Evolutionary conservation across 2,888 invertebrate species (phyloP).

Genomic region (Scaptomyza flava): DNA sequence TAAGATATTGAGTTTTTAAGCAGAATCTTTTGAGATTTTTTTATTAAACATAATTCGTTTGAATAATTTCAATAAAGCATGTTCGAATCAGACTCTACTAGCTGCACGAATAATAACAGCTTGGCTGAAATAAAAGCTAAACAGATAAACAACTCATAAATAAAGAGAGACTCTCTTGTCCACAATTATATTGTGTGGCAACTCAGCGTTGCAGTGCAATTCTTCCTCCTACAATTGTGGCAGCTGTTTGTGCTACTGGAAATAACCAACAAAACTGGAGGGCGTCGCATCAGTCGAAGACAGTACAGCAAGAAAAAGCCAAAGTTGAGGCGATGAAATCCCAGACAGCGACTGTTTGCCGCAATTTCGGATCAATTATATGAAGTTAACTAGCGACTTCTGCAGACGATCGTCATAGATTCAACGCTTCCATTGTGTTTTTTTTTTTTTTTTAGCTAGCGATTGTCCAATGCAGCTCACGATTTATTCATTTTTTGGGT

Average conservation of each 20-base stretch:
- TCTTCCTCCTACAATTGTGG: constrained; percentile 49
- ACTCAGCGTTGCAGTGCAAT: constrained; percentile 38
- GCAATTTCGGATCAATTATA: constrained; percentile 73
- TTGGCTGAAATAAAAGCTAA: neutral
- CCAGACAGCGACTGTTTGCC: constrained; percentile 46
- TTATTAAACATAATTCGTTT: too few species aligned
- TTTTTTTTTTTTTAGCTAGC: constrained; percentile 12
- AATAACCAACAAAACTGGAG: constrained; percentile 10
- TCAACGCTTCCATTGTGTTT: constrained; percentile 47
- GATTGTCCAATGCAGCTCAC: constrained; percentile 62
- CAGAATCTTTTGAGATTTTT: too few species aligned
- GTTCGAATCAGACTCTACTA: neutral
- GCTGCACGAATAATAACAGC: neutral
- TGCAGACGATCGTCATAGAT: constrained; percentile 41
- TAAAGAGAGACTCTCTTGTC: constrained; percentile 36
- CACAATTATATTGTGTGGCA: constrained; percentile 64
- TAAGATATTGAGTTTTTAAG: too few species aligned
- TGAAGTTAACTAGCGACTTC: constrained; percentile 49
- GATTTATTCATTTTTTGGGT: constrained; percentile 58
- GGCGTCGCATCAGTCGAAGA: constrained; percentile 22
- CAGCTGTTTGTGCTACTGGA: constrained; percentile 28
- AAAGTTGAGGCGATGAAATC: constrained; percentile 62
- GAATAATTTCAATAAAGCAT: neutral
- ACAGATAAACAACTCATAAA: constrained; percentile 20
- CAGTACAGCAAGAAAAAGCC: constrained; percentile 45